Conservation (phyloP, 1,140 invertebrate genomes). For the Lepidotrigona ventralis region DNA sequence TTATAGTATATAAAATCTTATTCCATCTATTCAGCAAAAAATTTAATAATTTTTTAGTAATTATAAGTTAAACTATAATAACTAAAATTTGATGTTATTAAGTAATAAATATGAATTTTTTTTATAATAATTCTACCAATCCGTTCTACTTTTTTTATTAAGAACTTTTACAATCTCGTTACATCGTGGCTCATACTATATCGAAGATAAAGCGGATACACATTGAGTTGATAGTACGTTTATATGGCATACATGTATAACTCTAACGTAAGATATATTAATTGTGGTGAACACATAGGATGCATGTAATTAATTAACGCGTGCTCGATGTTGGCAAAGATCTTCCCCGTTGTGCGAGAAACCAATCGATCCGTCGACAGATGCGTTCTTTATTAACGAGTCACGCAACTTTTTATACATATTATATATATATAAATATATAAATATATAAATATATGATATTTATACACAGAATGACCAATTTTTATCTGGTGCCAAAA, state of each 20-base stretch:
- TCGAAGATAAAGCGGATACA: constrained; percentile 45
- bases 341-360: neutral
- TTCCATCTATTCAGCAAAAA: neutral
- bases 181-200: constrained; percentile 28
- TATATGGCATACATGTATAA: constrained; percentile 58
- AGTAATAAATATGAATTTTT: neutral
- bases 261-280: constrained; percentile 53
- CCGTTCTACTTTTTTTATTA: neutral
- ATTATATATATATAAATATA: constrained; percentile 40
- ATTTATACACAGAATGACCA: constrained; percentile 48
- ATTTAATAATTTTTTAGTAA: neutral
- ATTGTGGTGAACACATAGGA: constrained; percentile 54
- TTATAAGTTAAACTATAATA: neutral
- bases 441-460: constrained; percentile 39
- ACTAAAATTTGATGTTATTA: neutral
- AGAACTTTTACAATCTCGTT: neutral
- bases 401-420: constrained; percentile 33
- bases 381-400: neutral
- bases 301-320: constrained; percentile 60
- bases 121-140: neutral
- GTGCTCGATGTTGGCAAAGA: neutral
- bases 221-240: constrained; percentile 55
- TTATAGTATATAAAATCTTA: neutral
- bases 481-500: constrained; percentile 35
- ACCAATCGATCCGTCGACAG: neutral